Evolutionary conservation across 2,797 vertebrate genomes (phyloP).

Genomic region (Cephalopachus bancanus): DNA sequence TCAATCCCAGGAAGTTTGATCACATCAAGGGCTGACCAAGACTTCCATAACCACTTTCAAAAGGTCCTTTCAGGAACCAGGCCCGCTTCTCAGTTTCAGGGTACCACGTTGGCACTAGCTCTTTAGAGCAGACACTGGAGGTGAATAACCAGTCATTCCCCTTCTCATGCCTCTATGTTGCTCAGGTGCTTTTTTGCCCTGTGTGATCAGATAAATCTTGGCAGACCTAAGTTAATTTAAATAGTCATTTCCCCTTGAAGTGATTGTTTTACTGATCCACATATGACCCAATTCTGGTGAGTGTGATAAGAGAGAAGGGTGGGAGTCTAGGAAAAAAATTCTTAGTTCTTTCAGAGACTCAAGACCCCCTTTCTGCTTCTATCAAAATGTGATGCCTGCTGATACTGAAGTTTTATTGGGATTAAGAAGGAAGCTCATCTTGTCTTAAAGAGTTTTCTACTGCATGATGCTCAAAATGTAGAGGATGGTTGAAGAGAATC

Average conservation of each 20-base stretch:
- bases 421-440: not conserved
- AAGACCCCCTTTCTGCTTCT: not conserved
- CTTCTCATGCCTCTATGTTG: not conserved
- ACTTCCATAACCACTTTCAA: not conserved
- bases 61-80: not conserved
- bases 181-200: not conserved
- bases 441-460: not conserved
- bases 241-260: not conserved
- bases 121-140: not conserved
- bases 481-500: not conserved
- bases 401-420: not conserved
- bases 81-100: not conserved
- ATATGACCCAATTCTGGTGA: not conserved
- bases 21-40: not conserved
- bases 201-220: not conserved
- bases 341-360: slow-evolving; percentile 2
- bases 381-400: not conserved
- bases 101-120: no score
- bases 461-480: not conserved
- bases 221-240: not conserved
- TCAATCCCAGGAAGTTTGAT: not conserved
- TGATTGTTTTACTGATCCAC: not conserved
- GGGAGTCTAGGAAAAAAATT: not conserved
- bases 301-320: not conserved
- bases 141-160: not conserved